Conservation (phyloP, 2,888 invertebrate genomes). For the Himalopsyche japonica region DNA sequence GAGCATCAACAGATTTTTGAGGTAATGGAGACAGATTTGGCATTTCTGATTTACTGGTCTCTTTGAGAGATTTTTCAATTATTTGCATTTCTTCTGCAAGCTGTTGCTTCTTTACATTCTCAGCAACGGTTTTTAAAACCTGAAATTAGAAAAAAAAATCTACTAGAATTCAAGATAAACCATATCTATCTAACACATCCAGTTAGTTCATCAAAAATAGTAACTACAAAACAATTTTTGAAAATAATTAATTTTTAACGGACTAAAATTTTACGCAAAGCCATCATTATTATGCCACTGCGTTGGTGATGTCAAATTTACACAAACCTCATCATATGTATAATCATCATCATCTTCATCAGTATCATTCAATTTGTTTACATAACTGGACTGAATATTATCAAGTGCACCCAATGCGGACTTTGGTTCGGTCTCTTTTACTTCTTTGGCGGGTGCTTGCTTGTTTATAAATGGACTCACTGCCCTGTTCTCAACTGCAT, state of each 20-base stretch:
- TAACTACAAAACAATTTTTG: not conserved
- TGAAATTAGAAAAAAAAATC: conserved; percentile 41
- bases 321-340: conserved; percentile 72
- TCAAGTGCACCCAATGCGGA: not conserved
- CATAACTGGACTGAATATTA: not conserved
- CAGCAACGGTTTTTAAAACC: conserved; percentile 74
- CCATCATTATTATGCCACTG: too few species aligned
- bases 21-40: conserved; percentile 38
- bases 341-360: conserved; percentile 78
- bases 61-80: conserved; percentile 55
- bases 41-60: conserved; percentile 44
- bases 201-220: not conserved
- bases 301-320: not conserved
- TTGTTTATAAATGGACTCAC: conserved; percentile 16
- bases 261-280: not conserved
- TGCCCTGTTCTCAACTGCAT: not conserved
- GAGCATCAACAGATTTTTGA: conserved; percentile 44
- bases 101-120: conserved; percentile 69
- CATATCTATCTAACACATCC: not conserved
- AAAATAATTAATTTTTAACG: not conserved
- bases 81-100: conserved; percentile 63
- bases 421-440: conserved; percentile 45
- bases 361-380: conserved; percentile 55
- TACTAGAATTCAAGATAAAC: too few species aligned
- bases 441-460: conserved; percentile 27